Base-by-base conservation (phyloP, 2,888 invertebrate species). In the Synanthedon vespiformis region DNA sequence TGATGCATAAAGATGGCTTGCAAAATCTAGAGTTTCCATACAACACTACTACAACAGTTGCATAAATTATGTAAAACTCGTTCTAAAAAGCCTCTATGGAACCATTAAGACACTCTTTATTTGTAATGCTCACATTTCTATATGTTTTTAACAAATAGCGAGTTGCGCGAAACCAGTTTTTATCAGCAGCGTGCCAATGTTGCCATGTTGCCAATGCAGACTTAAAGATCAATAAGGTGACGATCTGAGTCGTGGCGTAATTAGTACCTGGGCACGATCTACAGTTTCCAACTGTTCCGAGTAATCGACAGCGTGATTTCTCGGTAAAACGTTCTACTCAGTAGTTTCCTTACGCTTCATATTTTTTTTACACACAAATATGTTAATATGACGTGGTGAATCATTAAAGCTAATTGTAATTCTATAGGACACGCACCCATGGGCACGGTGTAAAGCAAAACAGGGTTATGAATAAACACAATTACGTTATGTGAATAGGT, bases 341-440 rank as follows among this genome's bases (percentile, higher is more conserved):
- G 44, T 44, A 18, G 22, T 48, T 18, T 48, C 48, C 58, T 60
- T 61, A 59, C 56, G 65, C 63, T 66, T 67, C 60, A 18, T 18
- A 18, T 58, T 54, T 68, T 67, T 67, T 73, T 72, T 72, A 54
- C 53, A 56, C 53, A 55, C 52, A 11, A 52, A 57, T 68, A 72
- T 73, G 70, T 67, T 72, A 77, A 78, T 74, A 70, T 65, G 64
- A 65, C 61, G 67, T 78, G 80, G 67, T 78, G 80, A 80, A 60
- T 78, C 78, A 78, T 71, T 74, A 73, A 55, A 56, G 55, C 61
- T 56, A 61, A 69, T 67, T 63, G 64, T 66, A 65, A 67, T 22
- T 52, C 40, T 11, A 52, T n/a, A 52, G 12, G 18, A 12, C 10
- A 8, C 48, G 34, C 52, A 34, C 14, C 44, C 44, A n/a, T n/a